Evolutionary conservation across 2,113 vertebrate species (phyloP).

Genomic region (Myanophis thanlyinensis): DNA sequence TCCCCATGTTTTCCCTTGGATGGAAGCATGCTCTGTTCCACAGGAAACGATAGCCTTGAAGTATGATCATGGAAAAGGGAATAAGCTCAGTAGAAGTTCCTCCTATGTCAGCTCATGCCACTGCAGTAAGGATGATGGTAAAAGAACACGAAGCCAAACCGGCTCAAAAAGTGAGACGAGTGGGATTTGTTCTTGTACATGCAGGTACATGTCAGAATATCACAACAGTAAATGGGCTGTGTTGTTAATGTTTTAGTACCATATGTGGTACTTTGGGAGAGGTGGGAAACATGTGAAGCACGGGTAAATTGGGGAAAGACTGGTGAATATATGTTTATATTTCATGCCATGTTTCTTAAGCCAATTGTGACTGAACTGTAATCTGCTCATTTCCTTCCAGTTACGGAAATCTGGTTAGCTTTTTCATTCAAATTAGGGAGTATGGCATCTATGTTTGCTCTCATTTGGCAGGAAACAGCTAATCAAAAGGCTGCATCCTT

Average conservation of each 20-base stretch:
- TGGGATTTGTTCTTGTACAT: slow-evolving; percentile 96
- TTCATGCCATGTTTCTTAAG: not conserved
- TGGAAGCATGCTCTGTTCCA: slow-evolving; percentile 67
- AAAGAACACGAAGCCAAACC: slow-evolving; percentile 73
- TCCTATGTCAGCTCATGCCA: slow-evolving; percentile 74
- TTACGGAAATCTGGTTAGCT: not conserved
- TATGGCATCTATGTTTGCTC: not conserved
- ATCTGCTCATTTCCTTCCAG: not conserved
- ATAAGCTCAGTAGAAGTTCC: slow-evolving; percentile 72
- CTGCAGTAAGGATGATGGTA: slow-evolving; percentile 66
- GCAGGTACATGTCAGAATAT: slow-evolving; percentile 79
- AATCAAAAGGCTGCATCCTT: not conserved
- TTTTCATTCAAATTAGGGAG: not conserved
- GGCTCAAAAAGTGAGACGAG: slow-evolving; percentile 71
- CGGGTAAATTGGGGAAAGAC: not conserved
- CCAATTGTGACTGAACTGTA: not conserved
- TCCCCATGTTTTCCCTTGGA: slow-evolving; percentile 50
- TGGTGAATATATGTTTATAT: not conserved
- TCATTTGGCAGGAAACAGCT: not conserved
- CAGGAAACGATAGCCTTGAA: slow-evolving; percentile 73
- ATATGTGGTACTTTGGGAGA: not conserved
- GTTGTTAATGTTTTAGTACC: not conserved
- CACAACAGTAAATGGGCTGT: not conserved
- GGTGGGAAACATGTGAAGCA: not conserved
- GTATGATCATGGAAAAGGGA: slow-evolving; percentile 78